phyloP scores from a whole-genome alignment of 2,888 invertebrate species.

The Tipula unca region DNA sequence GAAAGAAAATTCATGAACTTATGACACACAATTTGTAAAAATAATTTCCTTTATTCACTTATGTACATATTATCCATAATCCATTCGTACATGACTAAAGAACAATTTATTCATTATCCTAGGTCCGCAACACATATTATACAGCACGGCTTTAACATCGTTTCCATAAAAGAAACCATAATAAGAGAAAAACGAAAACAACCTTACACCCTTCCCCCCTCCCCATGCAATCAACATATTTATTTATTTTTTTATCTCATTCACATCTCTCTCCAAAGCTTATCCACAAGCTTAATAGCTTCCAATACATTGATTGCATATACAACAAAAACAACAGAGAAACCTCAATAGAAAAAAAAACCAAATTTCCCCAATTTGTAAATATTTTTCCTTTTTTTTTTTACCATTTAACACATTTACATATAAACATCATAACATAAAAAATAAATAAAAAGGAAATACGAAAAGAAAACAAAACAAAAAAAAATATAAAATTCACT shows the following conservation, averaged over 20 bases:
- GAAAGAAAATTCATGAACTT: neutral
- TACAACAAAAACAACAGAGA: neutral
- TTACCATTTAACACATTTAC: constrained; percentile 14
- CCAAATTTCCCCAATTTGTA: neutral
- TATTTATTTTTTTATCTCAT: neutral
- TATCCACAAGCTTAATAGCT: neutral
- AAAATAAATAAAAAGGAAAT: neutral
- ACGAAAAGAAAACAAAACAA: neutral
- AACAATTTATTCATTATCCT: neutral
- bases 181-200: neutral
- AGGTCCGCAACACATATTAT: neutral
- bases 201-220: neutral
- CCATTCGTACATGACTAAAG: neutral
- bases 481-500: neutral
- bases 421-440: neutral
- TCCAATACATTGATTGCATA: constrained; percentile 9
- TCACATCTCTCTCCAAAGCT: neutral
- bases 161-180: neutral
- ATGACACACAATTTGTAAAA: neutral
- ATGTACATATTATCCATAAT: neutral
- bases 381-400: neutral
- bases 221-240: neutral
- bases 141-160: neutral
- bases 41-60: neutral
- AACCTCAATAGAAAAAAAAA: neutral